Evolutionary conservation across 2,113 vertebrate species (phyloP), one percentile per base, ranked within the genome.

Genomic region (Hirundichthys speculiger): DNA sequence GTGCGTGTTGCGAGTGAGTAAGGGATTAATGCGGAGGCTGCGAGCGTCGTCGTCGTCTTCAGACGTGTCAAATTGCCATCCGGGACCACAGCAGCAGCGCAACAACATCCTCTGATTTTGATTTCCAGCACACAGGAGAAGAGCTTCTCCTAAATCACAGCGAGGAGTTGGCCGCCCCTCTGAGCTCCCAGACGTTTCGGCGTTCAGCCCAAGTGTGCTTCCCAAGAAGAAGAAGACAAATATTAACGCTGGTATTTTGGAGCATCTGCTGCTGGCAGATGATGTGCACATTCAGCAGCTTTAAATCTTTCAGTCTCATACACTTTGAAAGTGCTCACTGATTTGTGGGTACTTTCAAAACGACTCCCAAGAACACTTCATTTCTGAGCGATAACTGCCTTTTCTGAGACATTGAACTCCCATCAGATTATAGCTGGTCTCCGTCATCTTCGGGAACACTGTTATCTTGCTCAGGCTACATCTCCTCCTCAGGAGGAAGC

Each of bases 101-200:
- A 73, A 73, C 68, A 78, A 62, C 69, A 60, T 63, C 53, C 59
- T 64, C 67, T 80, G 80, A 60, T 78, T 39, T 72, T 56, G 73
- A 74, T 83, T 78, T 69, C 80, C 69, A 79, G 64, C 60, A 80
- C 73, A 84, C 80, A 76, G 65, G 74, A 69, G 73, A 53, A 51
- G 58, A 77, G 70, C 61, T 69, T 73, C 53, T 24, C 75, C 53
- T 73, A 72, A 85, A 76, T 82, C 50, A 27, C 62, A n/a, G 53
- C 64, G 42, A 2, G 30, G 58, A 68, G 39, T 63, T 77, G 69
- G 64, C 47, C 3, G 24, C 34, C 43, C n/a, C 61, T 50, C 13
- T 18, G 2, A 13, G 19, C 25, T 68, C 54, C 57, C 13, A 5
- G 34, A 58, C 43, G 21, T 53, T 64, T 45, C 42, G 42, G 18